phyloP scores from a whole-genome alignment of 2,888 invertebrate species.

The Spodoptera picta region DNA sequence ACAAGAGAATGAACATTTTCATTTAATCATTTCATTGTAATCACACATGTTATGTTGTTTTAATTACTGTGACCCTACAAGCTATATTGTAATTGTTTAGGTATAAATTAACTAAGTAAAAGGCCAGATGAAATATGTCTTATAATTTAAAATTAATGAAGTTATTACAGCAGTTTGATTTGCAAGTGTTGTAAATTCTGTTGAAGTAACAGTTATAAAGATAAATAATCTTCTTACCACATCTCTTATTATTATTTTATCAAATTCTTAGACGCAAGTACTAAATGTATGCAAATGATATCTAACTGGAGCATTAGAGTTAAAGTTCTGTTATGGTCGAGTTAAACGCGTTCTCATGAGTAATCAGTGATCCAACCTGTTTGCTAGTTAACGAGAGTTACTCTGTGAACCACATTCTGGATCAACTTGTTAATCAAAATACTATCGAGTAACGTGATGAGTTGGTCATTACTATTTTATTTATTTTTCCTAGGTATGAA shows the following conservation, averaged over 20 bases:
- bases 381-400: slow-evolving; percentile 20
- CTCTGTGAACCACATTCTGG: slow-evolving; percentile 16
- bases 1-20: slow-evolving; percentile 15
- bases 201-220: too few relatives aligned
- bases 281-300: slow-evolving; percentile 17
- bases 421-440: slow-evolving; percentile 2
- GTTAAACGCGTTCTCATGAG: slow-evolving; percentile 41
- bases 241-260: not conserved
- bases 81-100: slow-evolving; percentile 9
- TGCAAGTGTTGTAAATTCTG: too few relatives aligned
- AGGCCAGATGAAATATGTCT: too few relatives aligned
- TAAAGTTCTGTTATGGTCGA: slow-evolving; percentile 23
- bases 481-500: too few relatives aligned
- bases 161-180: too few relatives aligned
- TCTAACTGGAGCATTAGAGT: slow-evolving; percentile 32
- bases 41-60: slow-evolving; percentile 8
- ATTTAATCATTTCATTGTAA: slow-evolving; percentile 25
- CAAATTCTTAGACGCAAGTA: slow-evolving; percentile 3
- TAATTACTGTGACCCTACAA: not conserved
- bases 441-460: not conserved
- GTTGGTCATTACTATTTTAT: too few relatives aligned
- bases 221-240: too few relatives aligned
- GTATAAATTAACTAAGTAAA: not conserved
- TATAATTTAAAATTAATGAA: not conserved
- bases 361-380: slow-evolving; percentile 37